Conservation (phyloP, 2,888 invertebrate genomes). For the Hemistola chrysoprasaria region DNA sequence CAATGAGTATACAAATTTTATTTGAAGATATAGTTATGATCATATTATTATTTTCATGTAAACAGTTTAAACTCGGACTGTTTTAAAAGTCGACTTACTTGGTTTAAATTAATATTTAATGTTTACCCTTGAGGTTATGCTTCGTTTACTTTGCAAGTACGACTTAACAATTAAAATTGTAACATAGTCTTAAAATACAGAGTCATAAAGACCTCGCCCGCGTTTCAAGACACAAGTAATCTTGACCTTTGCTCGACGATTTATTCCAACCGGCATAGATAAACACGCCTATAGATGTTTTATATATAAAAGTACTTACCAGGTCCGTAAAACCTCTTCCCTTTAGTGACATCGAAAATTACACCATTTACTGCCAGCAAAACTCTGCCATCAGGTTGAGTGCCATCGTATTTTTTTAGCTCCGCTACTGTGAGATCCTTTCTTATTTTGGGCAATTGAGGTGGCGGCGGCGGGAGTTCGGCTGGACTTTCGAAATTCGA, state of each 20-base stretch:
- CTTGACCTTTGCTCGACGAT: conserved; percentile 29
- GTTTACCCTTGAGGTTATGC: no score
- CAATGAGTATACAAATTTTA: no score
- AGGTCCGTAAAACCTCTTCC: conserved; percentile 95
- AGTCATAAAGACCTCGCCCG: conserved; percentile 6
- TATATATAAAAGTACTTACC: conserved; percentile 83
- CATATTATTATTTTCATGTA: no score
- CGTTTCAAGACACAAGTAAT: conserved; percentile 11
- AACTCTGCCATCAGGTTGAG: conserved; percentile 92
- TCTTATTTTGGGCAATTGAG: conserved; percentile 89
- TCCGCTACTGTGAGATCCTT: conserved; percentile 95
- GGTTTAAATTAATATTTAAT: no score
- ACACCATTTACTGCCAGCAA: conserved; percentile 96
- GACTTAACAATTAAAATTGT: no score
- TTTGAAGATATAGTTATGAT: no score
- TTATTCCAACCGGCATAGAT: conserved; percentile 17
- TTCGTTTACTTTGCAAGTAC: no score
- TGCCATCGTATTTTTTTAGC: conserved; percentile 91
- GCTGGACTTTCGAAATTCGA: conserved; percentile 65
- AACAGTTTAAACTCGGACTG: no score
- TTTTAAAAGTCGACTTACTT: no score
- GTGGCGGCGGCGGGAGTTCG: conserved; percentile 66
- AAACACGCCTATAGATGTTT: conserved; percentile 23
- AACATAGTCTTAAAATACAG: no score
- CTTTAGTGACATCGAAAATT: conserved; percentile 96